Evolutionary conservation across 2,888 invertebrate genomes (phyloP), one percentile per base, ranked within the genome.

Genomic region (Epinotia nisella): DNA sequence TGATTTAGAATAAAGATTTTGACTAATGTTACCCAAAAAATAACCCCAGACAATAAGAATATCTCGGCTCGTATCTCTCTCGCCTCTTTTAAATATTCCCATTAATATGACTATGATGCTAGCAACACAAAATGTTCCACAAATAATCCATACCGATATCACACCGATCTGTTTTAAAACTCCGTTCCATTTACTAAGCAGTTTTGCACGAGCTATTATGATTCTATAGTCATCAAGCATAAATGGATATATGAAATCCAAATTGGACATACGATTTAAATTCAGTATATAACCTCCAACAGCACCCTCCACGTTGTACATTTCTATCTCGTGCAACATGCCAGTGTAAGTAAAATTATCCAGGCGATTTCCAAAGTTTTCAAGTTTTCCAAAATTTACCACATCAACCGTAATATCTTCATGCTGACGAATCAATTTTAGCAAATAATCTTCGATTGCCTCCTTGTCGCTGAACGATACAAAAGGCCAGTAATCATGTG

Each of bases 11-110:
- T 78, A 74, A 10, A 77, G 74, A 10, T 35, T 75, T 2, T 78
- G 58, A n/a, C 35, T 61, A 2, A 65, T 69, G 68, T 80, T 85
- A 76, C 81, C 82, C 4, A 84, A 73, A 72, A 85, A 81, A 59
- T 80, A 82, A 56, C 87, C 87, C 49, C 80, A 80, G 10, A 85
- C 78, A 7, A 80, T 69, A 41, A 86, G 68, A 21, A 82, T 49
- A 15, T 81, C 78, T 10, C 81, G 78, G 1, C 74, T 39, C 19
- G 75, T 15, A 74, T 83, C 82, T 29, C 68, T 77, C 0, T 68
- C 39, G 3, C 29, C 19, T 0, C 67, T 62, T 11, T 77, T 71
- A 76, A 86, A 86, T 70, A 84, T 69, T 19, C 75, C 74, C 9
- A 83, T 68, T 0, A 61, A 13, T 49, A 75, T 74, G 4, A 78